A percentile compares a stretch with the other conserved stretches of the same genome.
These are phyloP conservation scores for Caenorhabditis afra DNA, from an alignment of 2,888 invertebrate genomes.

Conservation along the genomic window DNA sequence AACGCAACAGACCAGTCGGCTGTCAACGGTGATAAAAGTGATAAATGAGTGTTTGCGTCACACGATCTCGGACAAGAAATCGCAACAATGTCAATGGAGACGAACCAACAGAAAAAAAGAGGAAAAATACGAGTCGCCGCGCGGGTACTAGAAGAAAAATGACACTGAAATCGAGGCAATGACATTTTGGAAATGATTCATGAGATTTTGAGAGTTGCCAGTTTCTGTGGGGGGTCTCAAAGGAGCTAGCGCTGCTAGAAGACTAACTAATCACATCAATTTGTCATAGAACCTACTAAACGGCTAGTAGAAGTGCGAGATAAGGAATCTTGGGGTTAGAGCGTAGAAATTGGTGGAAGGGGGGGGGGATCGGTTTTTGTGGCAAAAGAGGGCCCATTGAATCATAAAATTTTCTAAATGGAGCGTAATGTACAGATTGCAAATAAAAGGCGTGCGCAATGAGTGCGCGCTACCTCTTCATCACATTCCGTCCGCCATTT, in stretches of 20 bases:
- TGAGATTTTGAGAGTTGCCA: conserved; percentile 13
- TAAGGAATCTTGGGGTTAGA: not conserved
- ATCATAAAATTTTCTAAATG: conserved; percentile 14
- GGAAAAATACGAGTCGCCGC: not conserved
- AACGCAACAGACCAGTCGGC: conserved; percentile 38
- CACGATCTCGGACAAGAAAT: not conserved
- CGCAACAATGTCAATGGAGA: not conserved
- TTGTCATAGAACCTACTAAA: conserved; percentile 46
- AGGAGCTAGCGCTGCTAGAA: not conserved
- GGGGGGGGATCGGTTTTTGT: not conserved
- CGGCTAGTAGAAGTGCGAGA: conserved; percentile 11
- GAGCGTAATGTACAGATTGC: conserved; percentile 54
- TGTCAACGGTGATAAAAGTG: conserved; percentile 45
- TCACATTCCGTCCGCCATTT: too few species aligned
- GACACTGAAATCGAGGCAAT: conserved; percentile 10
- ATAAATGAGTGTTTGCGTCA: conserved; percentile 51
- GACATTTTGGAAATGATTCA: conserved; percentile 28
- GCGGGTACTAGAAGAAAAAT: conserved; percentile 4
- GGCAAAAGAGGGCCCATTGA: conserved; percentile 27
- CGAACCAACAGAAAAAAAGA: not conserved
- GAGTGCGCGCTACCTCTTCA: conserved; percentile 53
- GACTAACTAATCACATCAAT: conserved; percentile 29
- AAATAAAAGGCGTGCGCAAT: conserved; percentile 53
- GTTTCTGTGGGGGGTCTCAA: conserved; percentile 29
- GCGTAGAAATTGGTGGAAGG: conserved; percentile 11